Conservation (phyloP, 2,797 vertebrate genomes). For the Streptopelia turtur region DNA sequence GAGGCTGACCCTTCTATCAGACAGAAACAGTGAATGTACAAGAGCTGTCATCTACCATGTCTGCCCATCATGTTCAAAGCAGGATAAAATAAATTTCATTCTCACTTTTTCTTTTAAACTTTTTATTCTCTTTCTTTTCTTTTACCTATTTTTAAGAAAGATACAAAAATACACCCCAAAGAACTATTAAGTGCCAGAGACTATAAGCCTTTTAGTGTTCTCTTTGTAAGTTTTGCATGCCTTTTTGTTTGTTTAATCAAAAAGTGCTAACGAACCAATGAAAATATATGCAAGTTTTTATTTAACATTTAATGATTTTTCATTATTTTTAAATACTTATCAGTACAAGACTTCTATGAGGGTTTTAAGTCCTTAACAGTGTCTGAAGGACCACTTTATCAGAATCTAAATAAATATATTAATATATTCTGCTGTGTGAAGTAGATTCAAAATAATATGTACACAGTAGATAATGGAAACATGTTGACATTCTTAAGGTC, state of each 20-base stretch:
- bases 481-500: constrained; percentile 81
- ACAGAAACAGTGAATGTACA: neutral
- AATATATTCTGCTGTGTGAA: constrained; percentile 74
- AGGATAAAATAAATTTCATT: constrained; percentile 1
- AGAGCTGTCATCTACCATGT: neutral
- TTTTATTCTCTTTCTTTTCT: neutral
- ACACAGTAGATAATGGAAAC: constrained; percentile 76
- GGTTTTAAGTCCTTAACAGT: constrained; percentile 72
- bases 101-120: neutral
- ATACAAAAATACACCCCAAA: neutral
- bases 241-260: neutral
- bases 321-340: constrained; percentile 68
- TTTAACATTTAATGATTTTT: constrained; percentile 62
- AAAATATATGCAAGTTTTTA: constrained; percentile 25
- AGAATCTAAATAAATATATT: constrained; percentile 72
- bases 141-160: constrained; percentile 2
- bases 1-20: neutral
- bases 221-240: neutral
- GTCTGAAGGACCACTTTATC: constrained; percentile 74
- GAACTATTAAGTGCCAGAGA: neutral
- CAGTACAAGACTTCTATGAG: constrained; percentile 65
- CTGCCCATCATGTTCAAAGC: constrained; percentile 1
- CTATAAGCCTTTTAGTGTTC: neutral
- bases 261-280: constrained; percentile 2
- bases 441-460: constrained; percentile 78